Conservation (phyloP, 2,797 vertebrate species). For the Platalea minor region DNA sequence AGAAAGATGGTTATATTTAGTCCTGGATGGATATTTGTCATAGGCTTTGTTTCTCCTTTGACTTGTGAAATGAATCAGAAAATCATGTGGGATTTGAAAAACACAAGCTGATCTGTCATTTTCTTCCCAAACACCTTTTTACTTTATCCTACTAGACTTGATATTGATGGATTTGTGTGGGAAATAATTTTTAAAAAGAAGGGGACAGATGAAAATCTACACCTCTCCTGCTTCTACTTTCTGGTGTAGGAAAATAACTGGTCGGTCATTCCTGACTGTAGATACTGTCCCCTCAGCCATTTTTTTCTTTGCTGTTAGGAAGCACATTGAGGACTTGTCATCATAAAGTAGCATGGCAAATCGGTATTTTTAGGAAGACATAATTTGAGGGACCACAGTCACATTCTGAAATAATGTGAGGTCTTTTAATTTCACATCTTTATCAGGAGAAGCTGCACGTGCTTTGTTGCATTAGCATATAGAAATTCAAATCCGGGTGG, state of each 20-base stretch:
- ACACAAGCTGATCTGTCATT: neutral
- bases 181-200: neutral
- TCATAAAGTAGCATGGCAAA: neutral
- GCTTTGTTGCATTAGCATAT: neutral
- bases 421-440: neutral
- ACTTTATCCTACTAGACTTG: neutral
- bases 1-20: constrained; percentile 1
- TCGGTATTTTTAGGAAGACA: neutral
- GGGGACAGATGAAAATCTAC: neutral
- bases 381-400: neutral
- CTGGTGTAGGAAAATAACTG: neutral
- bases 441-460: neutral
- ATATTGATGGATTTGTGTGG: neutral
- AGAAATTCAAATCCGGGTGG: neutral
- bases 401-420: neutral
- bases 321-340: neutral
- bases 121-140: neutral
- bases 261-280: neutral
- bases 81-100: neutral
- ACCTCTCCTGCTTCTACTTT: neutral
- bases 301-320: neutral
- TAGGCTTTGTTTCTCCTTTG: neutral
- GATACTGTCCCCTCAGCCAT: neutral
- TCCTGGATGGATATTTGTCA: neutral
- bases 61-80: constrained; percentile 18